Conservation (phyloP, 92 coral and sea anemone species). For the Phymanthus crucifer region DNA sequence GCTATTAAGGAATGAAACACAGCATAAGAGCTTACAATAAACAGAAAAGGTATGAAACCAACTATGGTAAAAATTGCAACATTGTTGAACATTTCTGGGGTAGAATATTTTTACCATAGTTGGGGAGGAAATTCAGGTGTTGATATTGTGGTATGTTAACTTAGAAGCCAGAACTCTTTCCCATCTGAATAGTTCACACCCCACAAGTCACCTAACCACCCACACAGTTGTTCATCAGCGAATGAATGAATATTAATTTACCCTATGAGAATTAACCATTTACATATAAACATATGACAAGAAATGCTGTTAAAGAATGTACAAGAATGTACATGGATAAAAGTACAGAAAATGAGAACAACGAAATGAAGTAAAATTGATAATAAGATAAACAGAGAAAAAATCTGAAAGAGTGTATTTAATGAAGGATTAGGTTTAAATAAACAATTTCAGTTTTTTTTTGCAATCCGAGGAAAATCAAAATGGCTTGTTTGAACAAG, state of each 20-base stretch:
- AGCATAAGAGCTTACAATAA: background rate
- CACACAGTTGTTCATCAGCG: background rate
- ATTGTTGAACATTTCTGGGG: background rate
- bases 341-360: background rate
- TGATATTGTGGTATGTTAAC: background rate
- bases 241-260: background rate
- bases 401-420: background rate
- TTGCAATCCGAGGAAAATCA: slow-evolving; percentile 4
- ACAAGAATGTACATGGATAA: background rate
- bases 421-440: background rate
- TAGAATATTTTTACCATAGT: background rate
- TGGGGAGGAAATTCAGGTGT: background rate
- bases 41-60: background rate
- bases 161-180: background rate
- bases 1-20: background rate
- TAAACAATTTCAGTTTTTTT: background rate
- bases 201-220: background rate
- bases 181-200: background rate
- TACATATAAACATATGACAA: background rate
- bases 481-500: background rate
- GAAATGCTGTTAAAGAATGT: background rate
- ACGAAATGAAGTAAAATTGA: background rate
- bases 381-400: background rate
- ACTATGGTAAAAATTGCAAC: background rate
- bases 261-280: background rate